A percentile compares a stretch with the other conserved stretches of the same genome.
These are phyloP conservation scores for Chrysopilus asiliformis DNA, from an alignment of 2,888 invertebrate species.

Conservation along the genomic window DNA sequence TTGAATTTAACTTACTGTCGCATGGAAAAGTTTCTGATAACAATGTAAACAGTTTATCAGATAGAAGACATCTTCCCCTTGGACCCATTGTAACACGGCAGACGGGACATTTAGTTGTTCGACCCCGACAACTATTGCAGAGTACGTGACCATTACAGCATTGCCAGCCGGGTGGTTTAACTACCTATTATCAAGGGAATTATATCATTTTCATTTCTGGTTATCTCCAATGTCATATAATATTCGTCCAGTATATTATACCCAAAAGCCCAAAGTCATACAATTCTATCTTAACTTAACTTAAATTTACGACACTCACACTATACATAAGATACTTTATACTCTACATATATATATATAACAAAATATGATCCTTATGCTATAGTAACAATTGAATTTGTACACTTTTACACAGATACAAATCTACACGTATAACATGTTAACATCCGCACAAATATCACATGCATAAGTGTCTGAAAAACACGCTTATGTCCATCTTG, in stretches of 20 bases:
- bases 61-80: constrained; percentile 36
- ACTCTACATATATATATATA: too few relatives aligned
- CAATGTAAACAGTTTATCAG: constrained; percentile 37
- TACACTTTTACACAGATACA: too few relatives aligned
- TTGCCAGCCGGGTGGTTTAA: constrained; percentile 37
- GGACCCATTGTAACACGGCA: constrained; percentile 37
- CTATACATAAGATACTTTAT: too few relatives aligned
- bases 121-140: constrained; percentile 36
- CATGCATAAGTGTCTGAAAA: too few relatives aligned
- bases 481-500: too few relatives aligned
- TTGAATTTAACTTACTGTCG: constrained; percentile 19
- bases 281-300: too few relatives aligned
- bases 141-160: constrained; percentile 39
- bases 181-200: constrained; percentile 23
- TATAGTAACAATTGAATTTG: too few relatives aligned
- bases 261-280: background rate
- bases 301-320: too few relatives aligned
- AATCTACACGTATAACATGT: too few relatives aligned
- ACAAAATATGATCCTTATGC: too few relatives aligned
- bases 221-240: constrained; percentile 8
- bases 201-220: constrained; percentile 13
- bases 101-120: constrained; percentile 37
- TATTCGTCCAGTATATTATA: background rate
- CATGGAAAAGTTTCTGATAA: constrained; percentile 35
- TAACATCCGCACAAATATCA: too few relatives aligned